Conservation (phyloP, 2,888 invertebrate genomes). For the Agriotes lineatus region DNA sequence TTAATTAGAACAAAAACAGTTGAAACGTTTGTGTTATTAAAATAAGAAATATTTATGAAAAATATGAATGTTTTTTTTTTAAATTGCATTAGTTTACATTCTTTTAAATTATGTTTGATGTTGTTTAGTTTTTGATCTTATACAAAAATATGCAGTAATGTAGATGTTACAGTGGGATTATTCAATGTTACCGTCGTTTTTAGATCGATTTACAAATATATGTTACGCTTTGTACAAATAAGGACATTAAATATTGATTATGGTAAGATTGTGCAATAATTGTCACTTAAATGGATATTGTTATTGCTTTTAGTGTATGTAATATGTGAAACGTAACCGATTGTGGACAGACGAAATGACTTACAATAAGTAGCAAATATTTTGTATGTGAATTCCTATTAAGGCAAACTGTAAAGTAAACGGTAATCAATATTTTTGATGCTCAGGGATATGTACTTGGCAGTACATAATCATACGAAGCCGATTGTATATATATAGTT, state of each 20-base stretch:
- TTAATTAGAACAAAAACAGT: too few relatives aligned
- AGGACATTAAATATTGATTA: conserved; percentile 25
- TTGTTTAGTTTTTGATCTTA: background rate
- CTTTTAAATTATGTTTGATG: background rate
- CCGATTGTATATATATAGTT: conserved; percentile 42
- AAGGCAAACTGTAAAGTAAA: conserved; percentile 29
- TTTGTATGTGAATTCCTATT: conserved; percentile 37
- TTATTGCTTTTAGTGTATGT: conserved; percentile 40
- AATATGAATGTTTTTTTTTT: background rate
- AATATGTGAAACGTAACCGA: conserved; percentile 22
- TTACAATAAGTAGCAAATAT: conserved; percentile 40
- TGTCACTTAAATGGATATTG: conserved; percentile 29
- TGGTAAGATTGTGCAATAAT: conserved; percentile 38
- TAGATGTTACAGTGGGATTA: conserved; percentile 17
- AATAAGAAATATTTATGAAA: background rate
- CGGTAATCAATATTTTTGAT: conserved; percentile 43
- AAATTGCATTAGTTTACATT: background rate
- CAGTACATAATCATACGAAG: conserved; percentile 40
- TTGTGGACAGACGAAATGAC: conserved; percentile 3
- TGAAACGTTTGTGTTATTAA: too few relatives aligned
- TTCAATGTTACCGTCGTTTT: conserved; percentile 29
- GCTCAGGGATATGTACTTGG: conserved; percentile 44
- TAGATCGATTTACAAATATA: conserved; percentile 25
- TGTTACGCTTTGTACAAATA: conserved; percentile 23
- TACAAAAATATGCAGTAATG: background rate